Conservation (phyloP, 2,888 invertebrate genomes). For the Itoplectis maculator region DNA sequence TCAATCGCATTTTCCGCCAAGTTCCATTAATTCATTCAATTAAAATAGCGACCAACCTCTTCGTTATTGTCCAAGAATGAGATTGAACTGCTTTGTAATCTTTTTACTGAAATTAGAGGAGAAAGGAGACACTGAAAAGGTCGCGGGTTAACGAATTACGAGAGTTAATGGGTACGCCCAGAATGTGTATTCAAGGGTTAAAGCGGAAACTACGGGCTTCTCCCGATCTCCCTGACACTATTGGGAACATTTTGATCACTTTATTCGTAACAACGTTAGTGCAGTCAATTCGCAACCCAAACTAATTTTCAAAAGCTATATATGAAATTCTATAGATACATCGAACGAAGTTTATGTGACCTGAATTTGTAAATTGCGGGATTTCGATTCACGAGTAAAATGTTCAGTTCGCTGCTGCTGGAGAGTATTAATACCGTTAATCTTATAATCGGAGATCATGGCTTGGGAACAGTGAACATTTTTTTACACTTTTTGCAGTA, state of each 20-base stretch:
- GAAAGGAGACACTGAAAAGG: constrained; percentile 6
- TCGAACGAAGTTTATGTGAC: not conserved
- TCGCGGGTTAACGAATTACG: constrained; percentile 24
- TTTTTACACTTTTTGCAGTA: not conserved
- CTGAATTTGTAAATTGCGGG: constrained; percentile 24
- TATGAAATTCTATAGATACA: not conserved
- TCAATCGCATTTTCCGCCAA: not conserved
- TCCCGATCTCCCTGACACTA: not conserved
- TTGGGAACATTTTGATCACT: constrained; percentile 28
- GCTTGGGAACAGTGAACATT: not conserved
- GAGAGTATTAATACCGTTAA: not conserved
- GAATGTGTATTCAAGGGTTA: constrained; percentile 13
- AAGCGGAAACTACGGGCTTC: constrained; percentile 14
- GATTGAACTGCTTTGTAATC: constrained; percentile 3
- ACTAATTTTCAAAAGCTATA: not conserved
- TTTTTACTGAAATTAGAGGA: constrained; percentile 6
- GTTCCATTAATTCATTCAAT: not conserved
- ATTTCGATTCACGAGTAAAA: constrained; percentile 17
- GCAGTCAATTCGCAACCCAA: too few species aligned
- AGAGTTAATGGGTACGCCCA: constrained; percentile 14
- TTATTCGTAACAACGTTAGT: constrained; percentile 14
- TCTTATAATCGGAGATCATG: not conserved
- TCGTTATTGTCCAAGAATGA: not conserved
- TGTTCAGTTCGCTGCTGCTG: not conserved
- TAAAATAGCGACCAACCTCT: not conserved